phyloP scores from a whole-genome alignment of 2,888 invertebrate genomes.

The Alloscopus bannaensis region DNA sequence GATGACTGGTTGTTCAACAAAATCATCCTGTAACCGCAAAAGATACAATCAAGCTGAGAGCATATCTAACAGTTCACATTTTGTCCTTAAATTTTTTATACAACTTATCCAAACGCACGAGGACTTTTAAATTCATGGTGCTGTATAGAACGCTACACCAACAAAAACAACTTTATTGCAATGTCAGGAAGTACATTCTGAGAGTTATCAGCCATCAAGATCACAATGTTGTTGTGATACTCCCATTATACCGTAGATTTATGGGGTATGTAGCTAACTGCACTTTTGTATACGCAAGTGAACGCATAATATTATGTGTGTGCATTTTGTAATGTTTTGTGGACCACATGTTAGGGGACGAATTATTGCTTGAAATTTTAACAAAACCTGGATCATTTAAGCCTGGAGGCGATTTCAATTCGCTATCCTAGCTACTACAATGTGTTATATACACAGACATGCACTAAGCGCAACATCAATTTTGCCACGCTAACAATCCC shows the following conservation, averaged over 20 bases:
- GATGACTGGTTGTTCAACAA: slow-evolving; percentile 37
- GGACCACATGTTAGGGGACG: no score
- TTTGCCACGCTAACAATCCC: slow-evolving; percentile 22
- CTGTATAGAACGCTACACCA: neutral
- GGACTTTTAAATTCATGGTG: neutral
- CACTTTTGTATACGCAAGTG: neutral
- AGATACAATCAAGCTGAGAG: slow-evolving; percentile 38
- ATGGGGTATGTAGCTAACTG: neutral
- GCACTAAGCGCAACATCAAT: slow-evolving; percentile 9
- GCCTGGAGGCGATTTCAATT: slow-evolving; percentile 54
- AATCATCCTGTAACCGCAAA: slow-evolving; percentile 39
- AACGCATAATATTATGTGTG: neutral
- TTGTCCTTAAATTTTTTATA: neutral
- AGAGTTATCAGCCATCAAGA: slow-evolving; percentile 31
- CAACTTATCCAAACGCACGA: neutral
- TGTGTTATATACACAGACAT: neutral
- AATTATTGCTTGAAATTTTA: no score
- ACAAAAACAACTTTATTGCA: slow-evolving; percentile 6
- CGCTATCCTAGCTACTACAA: slow-evolving; percentile 35
- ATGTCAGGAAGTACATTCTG: slow-evolving; percentile 47
- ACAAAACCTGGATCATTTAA: slow-evolving; percentile 49
- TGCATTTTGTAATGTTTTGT: neutral
- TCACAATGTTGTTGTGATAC: slow-evolving; percentile 24
- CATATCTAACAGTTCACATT: neutral
- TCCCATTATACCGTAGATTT: neutral